Evolutionary conservation across 2,113 vertebrate species (phyloP).

Genomic region (Nansenia antarctica): DNA sequence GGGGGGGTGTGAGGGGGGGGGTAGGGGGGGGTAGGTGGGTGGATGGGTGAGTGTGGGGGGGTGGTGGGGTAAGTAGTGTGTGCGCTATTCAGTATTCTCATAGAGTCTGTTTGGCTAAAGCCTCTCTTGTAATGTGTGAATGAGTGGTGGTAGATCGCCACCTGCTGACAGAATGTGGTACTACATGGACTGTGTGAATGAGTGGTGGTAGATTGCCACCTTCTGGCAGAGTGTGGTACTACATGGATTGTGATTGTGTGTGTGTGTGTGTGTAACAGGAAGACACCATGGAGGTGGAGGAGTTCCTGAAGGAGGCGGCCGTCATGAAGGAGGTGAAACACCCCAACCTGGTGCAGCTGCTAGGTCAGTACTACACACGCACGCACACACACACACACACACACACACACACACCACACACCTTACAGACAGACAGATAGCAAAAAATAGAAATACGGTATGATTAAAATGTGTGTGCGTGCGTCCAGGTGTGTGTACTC

Average conservation of each 20-base stretch:
- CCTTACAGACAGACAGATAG: no score
- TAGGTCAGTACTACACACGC: constrained; percentile 63
- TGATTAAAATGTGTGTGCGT: no score
- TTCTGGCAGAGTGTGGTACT: constrained; percentile 17
- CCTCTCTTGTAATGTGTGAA: background rate
- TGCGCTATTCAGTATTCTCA: no score
- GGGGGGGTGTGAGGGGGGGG: background rate
- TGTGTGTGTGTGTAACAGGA: constrained; percentile 74
- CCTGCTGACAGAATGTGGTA: constrained; percentile 45
- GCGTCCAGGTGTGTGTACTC: constrained; percentile 91
- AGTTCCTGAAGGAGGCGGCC: constrained; percentile 97
- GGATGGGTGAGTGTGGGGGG: constrained; percentile 64
- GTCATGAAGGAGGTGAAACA: constrained; percentile 99
- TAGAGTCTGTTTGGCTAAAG: background rate
- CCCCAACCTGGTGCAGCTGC: constrained; percentile 93
- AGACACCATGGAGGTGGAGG: constrained; percentile 99
- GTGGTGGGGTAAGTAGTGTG: no score
- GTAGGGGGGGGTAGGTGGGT: background rate
- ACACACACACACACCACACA: no score
- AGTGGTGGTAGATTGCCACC: background rate
- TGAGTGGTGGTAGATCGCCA: constrained; percentile 38
- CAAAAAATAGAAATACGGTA: no score
- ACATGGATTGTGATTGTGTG: background rate
- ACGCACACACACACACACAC: no score
- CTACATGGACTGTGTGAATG: background rate